Conservation (phyloP, 2,113 vertebrate genomes). For the Sakesphorus luctuosus region DNA sequence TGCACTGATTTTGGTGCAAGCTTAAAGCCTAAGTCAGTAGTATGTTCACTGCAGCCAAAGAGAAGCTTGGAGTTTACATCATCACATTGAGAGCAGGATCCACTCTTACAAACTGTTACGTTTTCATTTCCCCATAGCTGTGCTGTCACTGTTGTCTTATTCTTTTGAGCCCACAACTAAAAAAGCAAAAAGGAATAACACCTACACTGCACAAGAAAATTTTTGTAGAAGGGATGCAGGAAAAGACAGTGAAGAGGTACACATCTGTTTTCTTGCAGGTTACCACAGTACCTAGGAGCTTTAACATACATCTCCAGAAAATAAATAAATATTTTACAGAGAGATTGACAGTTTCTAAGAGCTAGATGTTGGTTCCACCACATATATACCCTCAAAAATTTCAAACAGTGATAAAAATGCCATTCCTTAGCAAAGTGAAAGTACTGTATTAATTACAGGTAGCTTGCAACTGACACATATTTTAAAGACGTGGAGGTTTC, state of each 20-base stretch:
- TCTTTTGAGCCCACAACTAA: neutral
- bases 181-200: neutral
- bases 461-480: neutral
- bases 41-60: neutral
- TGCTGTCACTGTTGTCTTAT: neutral
- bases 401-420: neutral
- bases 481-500: neutral
- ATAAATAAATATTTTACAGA: conserved; percentile 5
- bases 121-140: neutral
- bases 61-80: neutral
- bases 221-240: neutral
- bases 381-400: neutral
- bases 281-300: neutral
- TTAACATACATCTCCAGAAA: neutral
- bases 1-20: neutral
- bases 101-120: neutral
- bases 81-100: neutral
- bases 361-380: neutral
- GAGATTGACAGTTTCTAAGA: neutral
- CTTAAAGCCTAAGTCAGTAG: neutral
- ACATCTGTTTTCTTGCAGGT: neutral
- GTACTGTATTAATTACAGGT: neutral
- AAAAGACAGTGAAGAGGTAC: neutral
- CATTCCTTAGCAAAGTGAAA: conserved; percentile 15
- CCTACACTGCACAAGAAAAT: neutral